Evolutionary conservation across 2,888 invertebrate species (phyloP), one percentile per base, ranked within the genome.

Genomic region (Catocala fraxini): DNA sequence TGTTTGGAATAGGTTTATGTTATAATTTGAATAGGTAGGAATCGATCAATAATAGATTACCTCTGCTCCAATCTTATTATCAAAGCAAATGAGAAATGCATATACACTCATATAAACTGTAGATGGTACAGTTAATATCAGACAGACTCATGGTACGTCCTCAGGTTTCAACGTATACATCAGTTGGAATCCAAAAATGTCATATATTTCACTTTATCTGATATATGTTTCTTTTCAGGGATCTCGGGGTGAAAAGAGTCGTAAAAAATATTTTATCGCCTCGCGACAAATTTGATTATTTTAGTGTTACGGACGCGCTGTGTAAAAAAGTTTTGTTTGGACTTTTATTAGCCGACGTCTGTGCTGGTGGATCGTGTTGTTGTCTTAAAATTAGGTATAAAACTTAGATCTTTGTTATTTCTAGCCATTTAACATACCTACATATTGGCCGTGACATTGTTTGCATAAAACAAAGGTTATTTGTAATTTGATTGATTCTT

Each of bases 281-380:
- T 52, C 48, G 34, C 43, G 56, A 62, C 61, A 62, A 62, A 62
- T 62, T 62, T 62, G 56, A 56, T 56, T 56, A 62, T 62, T 56
- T 62, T 56, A 52, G 56, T 56, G 47, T 13, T 47, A 13, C 11
- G 35, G 56, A 62, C 56, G 56, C 48, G 41, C 34, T 39, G 46
- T 15, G 48, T 56, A 52, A 51, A 51, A 60, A 49, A 55, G 12
- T 25, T 56, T 60, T 59, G 43, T 59, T 49, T 51, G 56, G 45
- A 55, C 45, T 51, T 59, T 59, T 49, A 55, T 55, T 55, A 43
- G 43, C n/a, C 33, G 46, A n/a, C 33, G 42, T 43, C 54, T 48
- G 4, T 46, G 45, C 13, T 34, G 47, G 53, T 47, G 41, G 13
- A 33, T 46, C 43, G 25, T 53, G 47, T 48, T 53, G 59, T 58